Conservation (phyloP, 2,113 vertebrate genomes). For the Istiophorus platypterus region DNA sequence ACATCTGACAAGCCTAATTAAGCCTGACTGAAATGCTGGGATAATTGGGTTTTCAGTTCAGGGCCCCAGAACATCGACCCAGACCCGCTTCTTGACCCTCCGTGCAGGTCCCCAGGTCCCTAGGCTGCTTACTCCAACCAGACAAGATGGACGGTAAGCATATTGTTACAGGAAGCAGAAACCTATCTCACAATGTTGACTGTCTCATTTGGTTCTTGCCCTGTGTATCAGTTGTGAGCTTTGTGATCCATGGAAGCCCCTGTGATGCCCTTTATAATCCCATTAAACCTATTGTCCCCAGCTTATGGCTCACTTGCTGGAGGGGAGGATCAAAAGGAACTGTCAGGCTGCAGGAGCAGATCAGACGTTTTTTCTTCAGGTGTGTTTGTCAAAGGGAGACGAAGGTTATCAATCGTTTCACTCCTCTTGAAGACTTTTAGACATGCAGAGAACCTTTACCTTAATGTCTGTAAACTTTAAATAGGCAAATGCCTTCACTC, state of each 20-base stretch:
- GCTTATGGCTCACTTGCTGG: conserved; percentile 53
- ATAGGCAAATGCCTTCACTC: background rate
- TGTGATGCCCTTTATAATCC: conserved; percentile 80
- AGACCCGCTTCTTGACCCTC: conserved; percentile 58
- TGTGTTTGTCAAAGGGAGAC: conserved; percentile 39
- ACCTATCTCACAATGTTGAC: conserved; percentile 46
- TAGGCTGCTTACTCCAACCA: conserved; percentile 43
- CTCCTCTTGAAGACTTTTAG: background rate
- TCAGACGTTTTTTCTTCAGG: conserved; percentile 49
- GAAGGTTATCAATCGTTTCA: conserved; percentile 41
- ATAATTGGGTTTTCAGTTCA: conserved; percentile 82
- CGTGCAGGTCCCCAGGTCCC: conserved; percentile 44
- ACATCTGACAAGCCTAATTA: conserved; percentile 87
- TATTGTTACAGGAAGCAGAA: conserved; percentile 47
- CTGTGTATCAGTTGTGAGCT: conserved; percentile 51
- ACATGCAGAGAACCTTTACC: background rate
- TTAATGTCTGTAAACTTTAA: background rate
- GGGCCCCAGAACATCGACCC: conserved; percentile 66
- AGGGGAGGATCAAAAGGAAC: conserved; percentile 35
- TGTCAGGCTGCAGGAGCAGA: conserved; percentile 34
- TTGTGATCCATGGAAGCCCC: conserved; percentile 69
- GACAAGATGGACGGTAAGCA: conserved; percentile 46
- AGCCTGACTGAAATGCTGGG: conserved; percentile 74
- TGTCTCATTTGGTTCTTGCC: conserved; percentile 41
- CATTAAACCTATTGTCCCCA: conserved; percentile 77